Conservation (phyloP, 2,113 vertebrate species). For the Odobenus rosmarus region DNA sequence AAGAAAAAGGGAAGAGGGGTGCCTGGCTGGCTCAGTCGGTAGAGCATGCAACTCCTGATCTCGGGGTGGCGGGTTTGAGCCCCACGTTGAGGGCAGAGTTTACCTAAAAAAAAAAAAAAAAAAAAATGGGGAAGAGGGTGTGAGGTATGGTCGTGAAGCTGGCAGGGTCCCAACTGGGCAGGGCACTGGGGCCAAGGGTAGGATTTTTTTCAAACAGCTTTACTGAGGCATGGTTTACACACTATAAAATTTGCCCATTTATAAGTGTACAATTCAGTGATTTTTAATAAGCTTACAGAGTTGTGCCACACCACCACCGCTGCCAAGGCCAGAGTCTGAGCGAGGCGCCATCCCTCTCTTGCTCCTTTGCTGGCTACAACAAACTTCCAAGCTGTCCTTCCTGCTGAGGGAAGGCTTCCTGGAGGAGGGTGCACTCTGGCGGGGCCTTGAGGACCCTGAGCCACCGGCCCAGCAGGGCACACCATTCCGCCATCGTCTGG, state of each 20-base stretch:
- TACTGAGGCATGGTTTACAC: conserved; percentile 25
- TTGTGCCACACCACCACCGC: background rate
- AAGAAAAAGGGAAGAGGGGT: background rate
- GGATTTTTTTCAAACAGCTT: background rate
- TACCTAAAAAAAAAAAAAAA: background rate
- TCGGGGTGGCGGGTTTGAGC: background rate
- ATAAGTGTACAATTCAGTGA: background rate
- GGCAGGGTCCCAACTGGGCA: background rate
- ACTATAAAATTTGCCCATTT: background rate
- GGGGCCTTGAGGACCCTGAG: background rate
- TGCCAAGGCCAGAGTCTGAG: background rate
- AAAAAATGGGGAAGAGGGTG: background rate
- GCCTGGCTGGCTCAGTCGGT: background rate
- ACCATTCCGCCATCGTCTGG: rapidly evolving
- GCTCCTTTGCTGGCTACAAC: background rate
- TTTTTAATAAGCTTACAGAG: conserved; percentile 38
- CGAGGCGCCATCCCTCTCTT: background rate
- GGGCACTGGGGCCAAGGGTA: background rate
- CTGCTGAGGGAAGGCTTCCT: background rate
- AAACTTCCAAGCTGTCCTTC: background rate
- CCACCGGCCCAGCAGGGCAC: background rate
- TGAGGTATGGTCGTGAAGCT: background rate
- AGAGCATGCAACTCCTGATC: background rate
- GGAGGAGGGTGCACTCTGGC: background rate
- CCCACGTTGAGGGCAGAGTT: background rate